A percentile compares a stretch with the other conserved stretches of the same genome.
phyloP scores from a whole-genome alignment of 2,113 vertebrate species.

The Ivindomyrus marchei region DNA sequence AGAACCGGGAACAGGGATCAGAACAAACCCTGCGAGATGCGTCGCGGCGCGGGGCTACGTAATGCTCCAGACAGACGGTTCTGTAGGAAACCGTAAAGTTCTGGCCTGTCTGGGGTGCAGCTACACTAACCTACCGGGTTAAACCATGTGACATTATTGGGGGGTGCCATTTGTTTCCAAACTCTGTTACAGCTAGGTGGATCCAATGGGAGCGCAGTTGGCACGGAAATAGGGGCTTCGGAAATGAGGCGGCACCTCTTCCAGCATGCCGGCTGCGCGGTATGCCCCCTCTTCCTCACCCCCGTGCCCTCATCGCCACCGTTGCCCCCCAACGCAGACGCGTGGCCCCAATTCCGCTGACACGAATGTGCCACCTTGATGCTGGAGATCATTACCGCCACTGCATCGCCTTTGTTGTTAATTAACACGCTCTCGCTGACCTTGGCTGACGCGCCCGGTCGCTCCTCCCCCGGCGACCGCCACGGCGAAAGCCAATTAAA shows the following conservation, averaged over 20 bases:
- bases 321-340: slow-evolving; percentile 33
- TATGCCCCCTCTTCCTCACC: background rate
- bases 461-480: slow-evolving; percentile 67
- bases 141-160: background rate
- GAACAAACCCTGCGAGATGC: background rate
- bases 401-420: slow-evolving; percentile 78
- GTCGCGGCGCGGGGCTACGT: background rate
- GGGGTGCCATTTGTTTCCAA: background rate
- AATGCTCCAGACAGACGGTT: background rate
- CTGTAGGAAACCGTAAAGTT: background rate
- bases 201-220: background rate
- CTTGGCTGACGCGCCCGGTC: slow-evolving; percentile 79
- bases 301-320: background rate
- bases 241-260: background rate
- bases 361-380: slow-evolving; percentile 75
- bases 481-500: slow-evolving; percentile 46
- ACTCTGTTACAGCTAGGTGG: background rate
- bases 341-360: slow-evolving; percentile 49
- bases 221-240: background rate
- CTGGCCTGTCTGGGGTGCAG: background rate
- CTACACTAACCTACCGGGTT: background rate
- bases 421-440: slow-evolving; percentile 80
- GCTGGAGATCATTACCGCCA: slow-evolving; percentile 79
- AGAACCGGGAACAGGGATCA: background rate
- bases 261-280: background rate